Conservation (phyloP, 1,140 invertebrate species). For the Dendroctonus valens region DNA sequence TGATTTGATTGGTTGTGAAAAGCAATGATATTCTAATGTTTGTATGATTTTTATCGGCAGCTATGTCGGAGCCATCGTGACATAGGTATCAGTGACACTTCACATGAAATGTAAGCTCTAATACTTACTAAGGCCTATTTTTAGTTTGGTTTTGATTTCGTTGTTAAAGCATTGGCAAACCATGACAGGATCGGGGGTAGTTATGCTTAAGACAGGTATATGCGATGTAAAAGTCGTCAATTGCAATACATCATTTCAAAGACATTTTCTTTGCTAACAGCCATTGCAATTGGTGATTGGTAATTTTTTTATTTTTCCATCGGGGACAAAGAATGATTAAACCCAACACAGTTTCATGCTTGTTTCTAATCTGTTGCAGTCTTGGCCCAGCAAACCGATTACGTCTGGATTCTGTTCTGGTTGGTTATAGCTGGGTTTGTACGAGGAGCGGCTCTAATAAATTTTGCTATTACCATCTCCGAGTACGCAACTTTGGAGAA, state of each 20-base stretch:
- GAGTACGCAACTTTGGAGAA: slow-evolving; percentile 72
- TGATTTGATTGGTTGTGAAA: not conserved
- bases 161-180: no score
- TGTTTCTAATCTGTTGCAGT: slow-evolving; percentile 54
- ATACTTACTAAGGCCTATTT: slow-evolving; percentile 42
- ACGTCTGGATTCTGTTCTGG: slow-evolving; percentile 63
- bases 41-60: slow-evolving; percentile 52
- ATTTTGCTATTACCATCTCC: slow-evolving; percentile 71
- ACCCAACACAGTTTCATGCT: not conserved
- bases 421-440: slow-evolving; percentile 70
- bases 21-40: slow-evolving; percentile 38
- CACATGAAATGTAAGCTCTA: slow-evolving; percentile 48
- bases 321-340: no score
- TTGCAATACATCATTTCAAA: no score
- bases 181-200: no score
- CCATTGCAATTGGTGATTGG: no score
- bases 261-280: no score
- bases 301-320: no score
- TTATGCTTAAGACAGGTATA: no score
- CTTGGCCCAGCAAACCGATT: slow-evolving; percentile 65
- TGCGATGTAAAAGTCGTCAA: no score
- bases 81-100: slow-evolving; percentile 48
- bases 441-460: slow-evolving; percentile 69
- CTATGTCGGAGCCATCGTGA: slow-evolving; percentile 45
- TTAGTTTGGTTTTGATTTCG: slow-evolving; percentile 31